Percentiles rank a stretch among this genome's conserved stretches.
These are phyloP conservation scores for Takifugu ocellatus DNA, from an alignment of 2,797 vertebrate genomes.

Conservation along the genomic window DNA sequence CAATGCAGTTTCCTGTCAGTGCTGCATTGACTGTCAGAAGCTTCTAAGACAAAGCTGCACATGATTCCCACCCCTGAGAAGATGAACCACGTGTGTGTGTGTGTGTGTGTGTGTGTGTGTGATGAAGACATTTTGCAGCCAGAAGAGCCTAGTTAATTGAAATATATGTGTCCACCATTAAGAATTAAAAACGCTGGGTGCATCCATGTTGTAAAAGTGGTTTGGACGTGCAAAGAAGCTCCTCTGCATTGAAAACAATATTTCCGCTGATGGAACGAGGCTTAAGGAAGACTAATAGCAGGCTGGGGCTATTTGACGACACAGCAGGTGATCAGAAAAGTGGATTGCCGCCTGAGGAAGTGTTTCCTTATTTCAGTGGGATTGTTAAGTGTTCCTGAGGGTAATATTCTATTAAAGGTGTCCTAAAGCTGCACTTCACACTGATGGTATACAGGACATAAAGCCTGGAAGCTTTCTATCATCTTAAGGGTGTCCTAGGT, in stretches of 20 bases:
- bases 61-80: background rate
- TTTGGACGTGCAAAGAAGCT: background rate
- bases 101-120: too few relatives aligned
- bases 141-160: background rate
- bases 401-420: conserved; percentile 28
- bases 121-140: background rate
- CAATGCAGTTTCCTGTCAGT: conserved; percentile 10
- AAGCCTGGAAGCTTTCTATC: background rate
- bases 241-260: background rate
- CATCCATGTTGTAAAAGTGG: background rate
- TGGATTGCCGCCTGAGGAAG: conserved; percentile 35
- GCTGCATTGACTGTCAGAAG: conserved; percentile 1
- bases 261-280: too few relatives aligned
- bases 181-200: background rate
- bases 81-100: conserved; percentile 1
- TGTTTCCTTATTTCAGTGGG: conserved; percentile 47
- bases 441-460: conserved; percentile 8
- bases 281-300: conserved; percentile 21
- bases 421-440: conserved; percentile 38
- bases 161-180: background rate
- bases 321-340: conserved; percentile 53
- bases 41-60: conserved; percentile 11
- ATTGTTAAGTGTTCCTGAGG: conserved; percentile 35
- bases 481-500: conserved; percentile 8
- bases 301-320: conserved; percentile 54